Percentiles rank a stretch among this genome's conserved stretches.
These are phyloP conservation scores for Hippocampus mohnikei DNA, from an alignment of 2,113 vertebrate species.

Conservation along the genomic window DNA sequence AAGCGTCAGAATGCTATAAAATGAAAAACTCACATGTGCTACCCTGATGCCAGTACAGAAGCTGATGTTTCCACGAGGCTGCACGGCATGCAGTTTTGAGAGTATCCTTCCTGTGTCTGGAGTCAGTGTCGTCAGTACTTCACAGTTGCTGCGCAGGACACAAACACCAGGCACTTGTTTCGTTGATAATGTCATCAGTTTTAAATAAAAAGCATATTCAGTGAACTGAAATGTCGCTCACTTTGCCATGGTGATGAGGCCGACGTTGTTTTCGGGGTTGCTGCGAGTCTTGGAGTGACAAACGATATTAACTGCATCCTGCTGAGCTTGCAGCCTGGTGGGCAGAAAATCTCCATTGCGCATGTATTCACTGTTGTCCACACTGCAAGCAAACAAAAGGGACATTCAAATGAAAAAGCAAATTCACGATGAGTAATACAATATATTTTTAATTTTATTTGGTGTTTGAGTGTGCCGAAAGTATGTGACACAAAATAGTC, in stretches of 20 bases:
- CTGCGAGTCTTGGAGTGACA: slow-evolving; percentile 92
- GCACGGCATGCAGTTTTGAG: slow-evolving; percentile 92
- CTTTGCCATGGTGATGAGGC: slow-evolving; percentile 96
- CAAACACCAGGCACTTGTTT: slow-evolving; percentile 53
- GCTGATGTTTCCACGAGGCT: slow-evolving; percentile 87
- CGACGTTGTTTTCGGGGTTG: slow-evolving; percentile 96
- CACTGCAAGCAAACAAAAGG: slow-evolving; percentile 62
- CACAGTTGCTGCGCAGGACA: slow-evolving; percentile 74
- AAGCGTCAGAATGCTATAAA: too few relatives aligned
- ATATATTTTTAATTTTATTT: too few relatives aligned
- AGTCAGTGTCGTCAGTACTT: slow-evolving; percentile 92
- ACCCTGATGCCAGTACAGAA: slow-evolving; percentile 96
- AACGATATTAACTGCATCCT: slow-evolving; percentile 95
- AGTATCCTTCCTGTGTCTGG: slow-evolving; percentile 91
- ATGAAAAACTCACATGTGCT: slow-evolving; percentile 80
- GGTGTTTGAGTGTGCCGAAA: too few relatives aligned
- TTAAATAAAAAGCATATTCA: too few relatives aligned
- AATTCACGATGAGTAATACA: too few relatives aligned
- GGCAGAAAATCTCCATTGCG: slow-evolving; percentile 94
- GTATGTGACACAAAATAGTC: too few relatives aligned
- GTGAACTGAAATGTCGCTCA: slow-evolving; percentile 46
- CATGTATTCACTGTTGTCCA: slow-evolving; percentile 99
- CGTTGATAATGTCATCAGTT: too few relatives aligned
- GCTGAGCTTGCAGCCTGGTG: slow-evolving; percentile 91
- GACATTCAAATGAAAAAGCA: too few relatives aligned